These are phyloP conservation scores for Dolichallabes microphthalmus DNA, from an alignment of 2,113 vertebrate genomes.

Conservation along the genomic window DNA sequence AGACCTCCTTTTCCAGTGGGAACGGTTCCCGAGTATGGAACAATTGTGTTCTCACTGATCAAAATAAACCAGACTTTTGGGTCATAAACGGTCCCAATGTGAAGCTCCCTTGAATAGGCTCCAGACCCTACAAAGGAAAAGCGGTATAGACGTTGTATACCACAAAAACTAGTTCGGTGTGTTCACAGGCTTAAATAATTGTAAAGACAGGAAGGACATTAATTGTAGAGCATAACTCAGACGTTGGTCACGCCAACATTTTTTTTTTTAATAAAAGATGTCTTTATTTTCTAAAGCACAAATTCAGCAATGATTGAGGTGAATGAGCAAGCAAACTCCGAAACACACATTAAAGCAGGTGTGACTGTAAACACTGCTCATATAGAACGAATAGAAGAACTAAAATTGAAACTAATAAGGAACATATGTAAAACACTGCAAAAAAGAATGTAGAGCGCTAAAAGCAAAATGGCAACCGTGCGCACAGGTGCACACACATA, in stretches of 20 bases:
- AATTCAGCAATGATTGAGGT: slow-evolving; percentile 70
- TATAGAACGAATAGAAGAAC: slow-evolving; percentile 38
- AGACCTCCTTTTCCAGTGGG: too few species aligned
- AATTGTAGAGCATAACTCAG: slow-evolving; percentile 11
- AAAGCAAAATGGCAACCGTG: slow-evolving; percentile 16
- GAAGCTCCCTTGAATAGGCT: too few species aligned
- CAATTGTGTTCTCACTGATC: too few species aligned
- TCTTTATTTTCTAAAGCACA: slow-evolving; percentile 76
- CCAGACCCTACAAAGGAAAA: too few species aligned
- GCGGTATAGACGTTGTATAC: not conserved
- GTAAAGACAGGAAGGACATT: not conserved
- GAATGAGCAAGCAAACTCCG: slow-evolving; percentile 66
- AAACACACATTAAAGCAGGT: slow-evolving; percentile 70
- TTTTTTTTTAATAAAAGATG: slow-evolving; percentile 59
- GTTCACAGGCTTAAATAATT: not conserved
- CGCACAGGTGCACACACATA: not conserved
- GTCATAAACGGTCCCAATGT: too few species aligned
- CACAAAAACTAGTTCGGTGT: not conserved
- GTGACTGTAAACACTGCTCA: slow-evolving; percentile 59
- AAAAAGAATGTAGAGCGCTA: slow-evolving; percentile 29
- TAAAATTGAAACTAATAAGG: slow-evolving; percentile 34
- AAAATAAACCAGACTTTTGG: too few species aligned
- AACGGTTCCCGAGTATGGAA: too few species aligned
- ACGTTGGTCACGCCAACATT: not conserved
- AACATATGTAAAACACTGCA: slow-evolving; percentile 21